phyloP scores from a whole-genome alignment of 2,888 invertebrate genomes.

The Apamea crenata region DNA sequence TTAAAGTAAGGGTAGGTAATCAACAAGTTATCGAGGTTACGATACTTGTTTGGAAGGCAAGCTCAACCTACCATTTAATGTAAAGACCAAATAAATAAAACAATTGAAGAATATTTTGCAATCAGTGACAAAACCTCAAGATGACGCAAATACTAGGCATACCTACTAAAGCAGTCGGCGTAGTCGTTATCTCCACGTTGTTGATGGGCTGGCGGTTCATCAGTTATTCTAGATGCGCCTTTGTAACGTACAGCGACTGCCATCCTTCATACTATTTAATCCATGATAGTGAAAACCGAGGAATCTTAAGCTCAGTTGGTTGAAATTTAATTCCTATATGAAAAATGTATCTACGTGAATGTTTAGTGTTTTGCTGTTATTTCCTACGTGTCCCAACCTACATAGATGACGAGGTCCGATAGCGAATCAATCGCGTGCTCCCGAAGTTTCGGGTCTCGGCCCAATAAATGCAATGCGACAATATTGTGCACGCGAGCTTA shows the following conservation, averaged over 20 bases:
- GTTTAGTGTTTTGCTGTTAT: neutral
- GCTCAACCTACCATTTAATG: neutral
- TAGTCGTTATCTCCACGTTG: neutral
- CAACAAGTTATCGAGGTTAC: conserved; percentile 3
- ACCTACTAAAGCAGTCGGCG: neutral
- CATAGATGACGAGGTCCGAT: conserved; percentile 14
- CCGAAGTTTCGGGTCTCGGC: neutral
- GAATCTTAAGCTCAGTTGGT: too few species aligned
- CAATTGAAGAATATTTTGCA: neutral
- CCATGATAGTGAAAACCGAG: neutral
- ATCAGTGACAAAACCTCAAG: neutral
- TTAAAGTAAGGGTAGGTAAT: neutral
- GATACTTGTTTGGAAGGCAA: neutral
- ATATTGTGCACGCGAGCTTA: conserved; percentile 39
- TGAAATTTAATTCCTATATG: neutral
- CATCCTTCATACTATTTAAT: neutral
- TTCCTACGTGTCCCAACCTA: conserved; percentile 9
- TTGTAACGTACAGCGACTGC: neutral
- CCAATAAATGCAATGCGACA: conserved; percentile 45
- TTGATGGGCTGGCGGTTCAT: neutral
- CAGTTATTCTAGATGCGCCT: neutral
- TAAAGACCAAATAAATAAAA: neutral
- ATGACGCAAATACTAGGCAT: neutral
- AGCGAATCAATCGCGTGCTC: conserved; percentile 30
- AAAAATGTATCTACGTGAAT: neutral